Evolutionary conservation across 2,113 vertebrate genomes (phyloP), one percentile per base, ranked within the genome.

Genomic region (Sylvilagus bachmani): DNA sequence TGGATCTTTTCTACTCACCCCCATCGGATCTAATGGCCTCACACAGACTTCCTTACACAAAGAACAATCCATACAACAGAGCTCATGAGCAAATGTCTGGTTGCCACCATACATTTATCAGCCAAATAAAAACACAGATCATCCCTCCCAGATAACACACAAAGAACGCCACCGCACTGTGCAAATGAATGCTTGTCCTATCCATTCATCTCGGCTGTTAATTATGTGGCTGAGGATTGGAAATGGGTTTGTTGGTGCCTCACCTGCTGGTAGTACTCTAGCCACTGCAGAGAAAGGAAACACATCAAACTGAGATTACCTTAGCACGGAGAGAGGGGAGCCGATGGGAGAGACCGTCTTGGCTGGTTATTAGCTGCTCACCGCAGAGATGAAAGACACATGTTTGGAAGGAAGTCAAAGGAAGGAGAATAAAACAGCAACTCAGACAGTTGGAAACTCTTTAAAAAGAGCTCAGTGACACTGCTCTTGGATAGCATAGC

Each of bases 331-430:
- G 61, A 89, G 85, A 49, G 36, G 51, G 77, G 58, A 10, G 74
- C 49, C n/a, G 75, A 44, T 69, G 11, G 33, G n/a, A 51, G 36
- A 87, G 79, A 95, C 66, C 90, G 86, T 25, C 38, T 91, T 77
- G 70, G 83, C 89, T 55, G 86, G 61, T 89, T 93, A 64, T 70
- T 53, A 27, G 3, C 69, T 90, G 87, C 86, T 95, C 53, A 49
- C 89, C 58, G 73, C 86, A 87, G 87, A 95, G 96, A 97, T 93
- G 73, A 98, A 97, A 97, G 85, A 86, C 86, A 86, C 58, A 25
- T 22, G 73, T 86, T 93, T 96, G 97, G 92, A 91, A 96, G 74
- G 90, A 94, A 90, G 91, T 95, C 97, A 95, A 91, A 97, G 75
- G 80, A 94, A 95, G 36, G 55, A 61, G 69, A 33, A 86, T 84